Conservation (phyloP, 2,113 vertebrate species). For the Pagrus major region DNA sequence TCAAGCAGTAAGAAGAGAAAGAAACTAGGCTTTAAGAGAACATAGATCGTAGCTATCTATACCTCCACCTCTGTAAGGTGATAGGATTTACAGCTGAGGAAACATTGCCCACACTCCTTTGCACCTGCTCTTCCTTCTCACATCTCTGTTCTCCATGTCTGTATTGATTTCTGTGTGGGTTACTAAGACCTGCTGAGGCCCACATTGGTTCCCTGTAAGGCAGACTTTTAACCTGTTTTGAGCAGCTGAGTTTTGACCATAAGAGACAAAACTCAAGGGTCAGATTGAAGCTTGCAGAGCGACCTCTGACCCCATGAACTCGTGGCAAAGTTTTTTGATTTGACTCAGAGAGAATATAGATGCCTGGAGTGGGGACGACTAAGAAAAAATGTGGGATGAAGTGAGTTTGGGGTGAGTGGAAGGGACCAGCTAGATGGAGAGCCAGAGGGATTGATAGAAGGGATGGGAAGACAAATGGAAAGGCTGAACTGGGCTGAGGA, state of each 20-base stretch:
- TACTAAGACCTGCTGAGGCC: conserved; percentile 48
- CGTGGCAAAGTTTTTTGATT: conserved; percentile 7
- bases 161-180: conserved; percentile 71
- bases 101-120: conserved; percentile 57
- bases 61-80: conserved; percentile 34
- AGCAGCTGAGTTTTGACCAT: not conserved
- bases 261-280: conserved; percentile 9
- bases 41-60: conserved; percentile 4
- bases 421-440: not conserved
- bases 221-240: conserved; percentile 24
- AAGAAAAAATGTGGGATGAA: not conserved
- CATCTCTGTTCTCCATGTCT: conserved; percentile 39
- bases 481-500: not conserved
- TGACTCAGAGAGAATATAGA: not conserved
- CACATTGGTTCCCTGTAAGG: conserved; percentile 24
- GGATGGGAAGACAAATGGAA: not conserved
- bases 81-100: conserved; percentile 41
- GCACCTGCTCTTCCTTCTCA: conserved; percentile 36
- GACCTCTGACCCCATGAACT: conserved; percentile 19
- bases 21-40: not conserved
- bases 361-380: not conserved
- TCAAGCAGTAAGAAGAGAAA: not conserved
- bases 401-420: not conserved
- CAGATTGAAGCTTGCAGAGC: conserved; percentile 3
- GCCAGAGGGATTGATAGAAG: not conserved